Evolutionary conservation across 1,140 invertebrate species (phyloP), one percentile per base, ranked within the genome.

Genomic region (Drosophila kohkoa): DNA sequence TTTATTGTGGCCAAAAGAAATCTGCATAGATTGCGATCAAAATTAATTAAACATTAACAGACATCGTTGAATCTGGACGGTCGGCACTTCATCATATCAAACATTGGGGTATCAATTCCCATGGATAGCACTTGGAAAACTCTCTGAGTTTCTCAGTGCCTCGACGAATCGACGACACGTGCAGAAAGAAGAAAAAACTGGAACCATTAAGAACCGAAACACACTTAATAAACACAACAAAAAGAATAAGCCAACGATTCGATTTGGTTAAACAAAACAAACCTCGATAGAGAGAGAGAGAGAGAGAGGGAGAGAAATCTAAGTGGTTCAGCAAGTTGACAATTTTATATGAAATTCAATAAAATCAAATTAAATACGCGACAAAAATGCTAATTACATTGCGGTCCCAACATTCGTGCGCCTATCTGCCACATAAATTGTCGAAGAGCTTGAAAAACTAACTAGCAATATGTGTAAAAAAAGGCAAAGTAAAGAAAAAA

Each of bases 361-460:
- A 81, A 89, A 88, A 88, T 81, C 74, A 81, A 88, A 88, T 89
- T 89, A 88, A 88, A 88, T 85, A 88, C 81, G 82, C 85, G 79
- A 88, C 85, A 85, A 85, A 88, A 81, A 88, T 88, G 85, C 85
- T 81, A 88, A 88, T 89, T 73, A 83, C 77, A 58, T 51, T 35
- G 59, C 54, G 25, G 57, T 63, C n/a, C 38, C 45, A 25, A 25
- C 41, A 35, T 54, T 54, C 32, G 35, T n/a, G 54, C 15, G 54
- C 35, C 52, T 60, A 63, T 54, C 66, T 71, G 43, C 57, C 67
- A 71, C 73, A 79, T 79, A 72, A 79, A 79, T 72, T 79, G 49
- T 32, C 49, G 43, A 66, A 65, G 55, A 65, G 54, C 5, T 55
- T 49, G 45, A 64, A 59, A 76, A 76, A 76, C 74, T 66, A 64